Base-by-base conservation (phyloP, 2,888 invertebrate species). In the Rhamphomyia laevipes region DNA sequence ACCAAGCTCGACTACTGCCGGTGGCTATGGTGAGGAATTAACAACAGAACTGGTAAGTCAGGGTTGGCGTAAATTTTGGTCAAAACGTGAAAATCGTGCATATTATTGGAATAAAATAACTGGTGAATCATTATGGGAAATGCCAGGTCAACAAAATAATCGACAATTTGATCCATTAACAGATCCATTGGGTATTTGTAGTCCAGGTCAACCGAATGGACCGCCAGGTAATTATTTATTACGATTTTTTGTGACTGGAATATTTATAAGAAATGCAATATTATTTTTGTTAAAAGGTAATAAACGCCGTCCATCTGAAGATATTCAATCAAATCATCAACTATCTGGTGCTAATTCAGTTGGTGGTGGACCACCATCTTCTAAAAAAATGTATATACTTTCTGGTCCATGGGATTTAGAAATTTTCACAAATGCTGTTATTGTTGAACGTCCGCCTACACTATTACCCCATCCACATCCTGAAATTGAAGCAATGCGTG, bases 1-100 rank as follows among this genome's bases (percentile, higher is more conserved):
- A 11, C 41, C 51, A 41, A 42, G 23, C 9, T 23, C 23, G 12
- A 61, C 57, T 3, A 49, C 57, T 18, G 59, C 58, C 35, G 56
- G 59, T 1, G 63, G 66, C 1, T 70, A 68, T 53, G 70, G 70
- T 2, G 71, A 71, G 52, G 71, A 71, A 51, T 53, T 71, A 15
- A 67, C 67, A 4, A 63, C 65, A 0, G 71, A 71, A 50, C 53
- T 71, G 7, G 68, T 79, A 9, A 86, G 88, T 63, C 90, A 90
- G 64, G 96, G 95, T 6, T 96, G 96, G 96, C 81, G 93, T 53
- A 92, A 90, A 62, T 94, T 89, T 69, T 96, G 95, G 95, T 95
- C 94, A 17, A 90, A 92, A 64, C 75, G 95, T 48, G 95, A 96
- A 70, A 92, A 88, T 65, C 76, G 95, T 27, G 92, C 92, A 2